phyloP scores from a whole-genome alignment of 2,797 vertebrate species.

The Salmo trutta region DNA sequence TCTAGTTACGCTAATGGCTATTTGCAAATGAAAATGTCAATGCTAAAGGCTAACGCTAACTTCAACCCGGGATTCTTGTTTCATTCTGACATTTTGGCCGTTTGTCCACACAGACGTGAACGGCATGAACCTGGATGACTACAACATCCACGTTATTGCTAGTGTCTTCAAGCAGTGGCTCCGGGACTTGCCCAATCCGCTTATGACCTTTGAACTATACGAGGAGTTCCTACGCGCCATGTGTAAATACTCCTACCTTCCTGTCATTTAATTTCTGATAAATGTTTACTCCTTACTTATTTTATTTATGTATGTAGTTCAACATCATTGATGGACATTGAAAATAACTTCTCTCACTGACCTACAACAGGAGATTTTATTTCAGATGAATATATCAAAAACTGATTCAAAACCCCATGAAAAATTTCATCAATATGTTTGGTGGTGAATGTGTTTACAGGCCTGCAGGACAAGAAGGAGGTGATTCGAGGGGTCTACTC shows the following conservation, averaged over 20 bases:
- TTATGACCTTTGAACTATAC: slow-evolving; percentile 98
- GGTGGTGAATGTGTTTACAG: slow-evolving; percentile 64
- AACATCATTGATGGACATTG: not conserved
- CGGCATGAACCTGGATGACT: slow-evolving; percentile 92
- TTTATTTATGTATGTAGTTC: not conserved
- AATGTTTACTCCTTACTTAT: not conserved
- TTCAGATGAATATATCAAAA: not conserved
- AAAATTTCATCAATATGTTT: not conserved
- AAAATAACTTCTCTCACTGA: not conserved
- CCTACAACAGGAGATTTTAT: not conserved
- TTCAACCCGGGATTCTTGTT: not conserved
- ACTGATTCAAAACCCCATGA: not conserved
- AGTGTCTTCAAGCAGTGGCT: slow-evolving; percentile 99
- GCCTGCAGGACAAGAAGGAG: slow-evolving; percentile 92
- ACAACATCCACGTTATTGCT: slow-evolving; percentile 98
- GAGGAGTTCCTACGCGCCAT: slow-evolving; percentile 94
- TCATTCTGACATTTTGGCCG: not conserved
- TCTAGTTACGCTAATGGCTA: not conserved
- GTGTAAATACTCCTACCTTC: slow-evolving; percentile 76
- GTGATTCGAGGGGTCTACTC: slow-evolving; percentile 88
- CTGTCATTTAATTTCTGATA: not conserved
- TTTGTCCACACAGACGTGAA: slow-evolving; percentile 78
- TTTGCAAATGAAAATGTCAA: slow-evolving; percentile 3
- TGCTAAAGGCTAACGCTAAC: no score
- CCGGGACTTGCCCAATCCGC: slow-evolving; percentile 93